Evolutionary conservation across 2,113 vertebrate genomes (phyloP), one percentile per base, ranked within the genome.

Genomic region (Monopterus albus): DNA sequence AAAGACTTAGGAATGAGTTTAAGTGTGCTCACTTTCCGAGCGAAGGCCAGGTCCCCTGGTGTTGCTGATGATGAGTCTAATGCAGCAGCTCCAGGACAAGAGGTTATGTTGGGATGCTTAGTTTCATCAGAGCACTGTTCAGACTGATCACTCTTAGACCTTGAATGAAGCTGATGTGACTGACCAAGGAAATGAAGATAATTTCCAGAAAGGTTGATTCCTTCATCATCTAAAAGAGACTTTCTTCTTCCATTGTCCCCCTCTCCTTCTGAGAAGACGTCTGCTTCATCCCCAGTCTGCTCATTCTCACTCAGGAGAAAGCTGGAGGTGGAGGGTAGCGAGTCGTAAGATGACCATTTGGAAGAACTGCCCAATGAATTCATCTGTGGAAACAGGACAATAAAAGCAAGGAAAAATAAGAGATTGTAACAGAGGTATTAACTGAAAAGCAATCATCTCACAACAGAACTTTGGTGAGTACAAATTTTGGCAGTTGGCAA

Each of bases 1-100:
- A 20, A 15, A 59, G 17, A 20, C 1, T 1, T 12, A n/a, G 13
- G 9, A 38, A 55, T 65, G 5, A 53, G 5, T 47, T 20, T 7
- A 18, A 6, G 3, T 38, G 3, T 45, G 7, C 72, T 81, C 39
- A 97, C 96, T 88, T 97, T 97, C 75, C 93, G 92, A 58, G 96
- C 94, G 5, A 97, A 97, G 6, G 94, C 85, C 8, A 88, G 76
- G 69, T 96, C 95, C 6, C 94, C 94, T 0, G 94, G 91, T 2
- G 94, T 92, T 3, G 43, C 17, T 5, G 28, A 5, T 20, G 79
- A 69, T 7, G 82, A 72, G 28, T 23, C 31, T 1, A 81, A 38
- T 0, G 13, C 35, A 1, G 63, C 49, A 1, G 23, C 59, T 49
- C 38, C 65, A 10, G 65, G 35, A 14, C 50, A 66, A 25, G 63